phyloP scores from a whole-genome alignment of 2,888 invertebrate genomes.

The Luffia ferchaultella region DNA sequence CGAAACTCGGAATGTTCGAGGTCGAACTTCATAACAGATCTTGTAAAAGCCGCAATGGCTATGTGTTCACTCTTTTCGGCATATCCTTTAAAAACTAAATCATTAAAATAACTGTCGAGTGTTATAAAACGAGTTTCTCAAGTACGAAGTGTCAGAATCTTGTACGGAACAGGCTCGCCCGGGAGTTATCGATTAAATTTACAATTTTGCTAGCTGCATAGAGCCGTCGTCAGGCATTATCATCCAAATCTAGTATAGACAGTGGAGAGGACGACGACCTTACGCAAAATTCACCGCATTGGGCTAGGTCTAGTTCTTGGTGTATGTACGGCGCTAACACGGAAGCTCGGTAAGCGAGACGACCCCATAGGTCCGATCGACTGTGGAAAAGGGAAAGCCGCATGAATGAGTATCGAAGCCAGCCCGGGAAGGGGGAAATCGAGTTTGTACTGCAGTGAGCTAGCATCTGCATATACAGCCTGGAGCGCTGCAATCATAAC shows the following conservation, averaged over 20 bases:
- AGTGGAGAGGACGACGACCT: conserved; percentile 56
- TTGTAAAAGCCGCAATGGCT: neutral
- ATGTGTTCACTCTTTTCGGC: no score
- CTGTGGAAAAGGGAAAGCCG: conserved; percentile 51
- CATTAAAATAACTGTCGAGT: no score
- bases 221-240: conserved; percentile 5
- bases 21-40: no score
- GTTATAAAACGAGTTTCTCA: no score
- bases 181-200: conserved; percentile 6
- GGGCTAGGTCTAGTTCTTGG: conserved; percentile 64
- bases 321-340: conserved; percentile 51
- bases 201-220: conserved; percentile 5
- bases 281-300: conserved; percentile 68
- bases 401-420: conserved; percentile 65
- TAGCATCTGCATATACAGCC: neutral
- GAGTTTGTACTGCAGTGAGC: conserved; percentile 57
- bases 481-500: no score
- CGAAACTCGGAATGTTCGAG: neutral
- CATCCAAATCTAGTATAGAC: conserved; percentile 17
- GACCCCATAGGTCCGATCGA: conserved; percentile 35
- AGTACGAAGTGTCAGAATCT: neutral
- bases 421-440: conserved; percentile 62
- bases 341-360: conserved; percentile 47
- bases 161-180: neutral
- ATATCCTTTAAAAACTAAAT: no score